Evolutionary conservation across 2,888 invertebrate genomes (phyloP).

Genomic region (Eupithecia tripunctaria): DNA sequence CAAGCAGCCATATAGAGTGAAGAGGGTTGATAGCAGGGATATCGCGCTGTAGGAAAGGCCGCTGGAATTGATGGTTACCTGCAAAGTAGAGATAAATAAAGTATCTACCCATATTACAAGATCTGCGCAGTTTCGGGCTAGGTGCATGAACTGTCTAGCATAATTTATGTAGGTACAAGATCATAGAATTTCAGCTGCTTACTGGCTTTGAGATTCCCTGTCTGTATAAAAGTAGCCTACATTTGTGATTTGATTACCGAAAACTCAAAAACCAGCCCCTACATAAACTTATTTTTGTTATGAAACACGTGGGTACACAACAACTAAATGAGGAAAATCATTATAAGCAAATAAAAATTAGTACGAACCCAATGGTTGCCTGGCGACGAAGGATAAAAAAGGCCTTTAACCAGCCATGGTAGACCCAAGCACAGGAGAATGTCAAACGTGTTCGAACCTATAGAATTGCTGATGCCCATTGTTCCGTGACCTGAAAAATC

Average conservation of each 20-base stretch:
- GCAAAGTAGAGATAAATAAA: constrained; percentile 31
- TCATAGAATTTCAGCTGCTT: neutral
- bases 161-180: no score
- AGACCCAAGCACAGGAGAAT: constrained; percentile 90
- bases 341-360: neutral
- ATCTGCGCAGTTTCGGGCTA: neutral
- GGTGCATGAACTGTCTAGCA: neutral
- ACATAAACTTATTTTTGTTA: neutral
- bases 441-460: constrained; percentile 93
- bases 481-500: constrained; percentile 86
- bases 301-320: neutral
- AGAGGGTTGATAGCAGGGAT: constrained; percentile 88
- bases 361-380: constrained; percentile 83
- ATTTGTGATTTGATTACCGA: neutral
- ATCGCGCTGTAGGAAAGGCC: constrained; percentile 91
- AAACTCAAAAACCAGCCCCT: neutral
- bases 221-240: neutral
- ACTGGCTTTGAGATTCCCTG: neutral
- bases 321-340: neutral
- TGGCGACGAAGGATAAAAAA: constrained; percentile 84
- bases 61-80: constrained; percentile 89
- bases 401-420: constrained; percentile 90
- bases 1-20: constrained; percentile 87
- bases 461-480: constrained; percentile 92
- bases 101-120: neutral